Conservation (phyloP, 2,888 invertebrate species). For the Uropetala carovei region DNA sequence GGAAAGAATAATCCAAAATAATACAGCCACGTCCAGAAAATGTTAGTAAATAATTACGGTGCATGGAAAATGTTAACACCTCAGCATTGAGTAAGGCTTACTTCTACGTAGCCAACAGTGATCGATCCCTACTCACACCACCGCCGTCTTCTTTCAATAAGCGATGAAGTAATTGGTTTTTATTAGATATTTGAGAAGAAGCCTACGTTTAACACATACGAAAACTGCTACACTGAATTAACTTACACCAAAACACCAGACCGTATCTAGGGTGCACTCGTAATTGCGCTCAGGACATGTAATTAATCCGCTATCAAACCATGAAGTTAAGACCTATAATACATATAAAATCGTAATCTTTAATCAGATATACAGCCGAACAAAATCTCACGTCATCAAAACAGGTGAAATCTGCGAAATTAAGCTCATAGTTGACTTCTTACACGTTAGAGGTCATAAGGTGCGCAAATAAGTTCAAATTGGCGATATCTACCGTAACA, state of each 20-base stretch:
- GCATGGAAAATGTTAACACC: slow-evolving; percentile 45
- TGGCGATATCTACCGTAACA: neutral
- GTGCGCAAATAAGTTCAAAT: slow-evolving; percentile 34
- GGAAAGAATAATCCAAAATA: slow-evolving; percentile 14
- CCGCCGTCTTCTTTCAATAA: slow-evolving; percentile 4
- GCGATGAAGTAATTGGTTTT: slow-evolving; percentile 5
- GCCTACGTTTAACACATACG: slow-evolving; percentile 43
- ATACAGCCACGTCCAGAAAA: slow-evolving; percentile 34
- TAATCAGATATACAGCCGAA: slow-evolving; percentile 41
- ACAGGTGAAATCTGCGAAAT: slow-evolving; percentile 55
- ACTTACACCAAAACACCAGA: slow-evolving; percentile 35
- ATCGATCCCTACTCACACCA: slow-evolving; percentile 45
- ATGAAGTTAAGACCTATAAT: neutral
- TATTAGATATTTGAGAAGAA: slow-evolving; percentile 14
- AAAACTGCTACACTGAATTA: slow-evolving; percentile 42
- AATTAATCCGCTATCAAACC: neutral
- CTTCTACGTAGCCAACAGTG: slow-evolving; percentile 38
- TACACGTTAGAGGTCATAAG: slow-evolving; percentile 32
- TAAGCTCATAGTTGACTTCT: neutral
- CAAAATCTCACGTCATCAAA: slow-evolving; percentile 55
- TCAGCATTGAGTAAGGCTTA: slow-evolving; percentile 36
- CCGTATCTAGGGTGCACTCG: slow-evolving; percentile 49
- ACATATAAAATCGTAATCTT: slow-evolving; percentile 33
- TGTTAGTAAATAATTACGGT: slow-evolving; percentile 58
- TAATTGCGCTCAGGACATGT: slow-evolving; percentile 7